Evolutionary conservation across 2,113 vertebrate genomes (phyloP).

Genomic region (Corapipo altera): DNA sequence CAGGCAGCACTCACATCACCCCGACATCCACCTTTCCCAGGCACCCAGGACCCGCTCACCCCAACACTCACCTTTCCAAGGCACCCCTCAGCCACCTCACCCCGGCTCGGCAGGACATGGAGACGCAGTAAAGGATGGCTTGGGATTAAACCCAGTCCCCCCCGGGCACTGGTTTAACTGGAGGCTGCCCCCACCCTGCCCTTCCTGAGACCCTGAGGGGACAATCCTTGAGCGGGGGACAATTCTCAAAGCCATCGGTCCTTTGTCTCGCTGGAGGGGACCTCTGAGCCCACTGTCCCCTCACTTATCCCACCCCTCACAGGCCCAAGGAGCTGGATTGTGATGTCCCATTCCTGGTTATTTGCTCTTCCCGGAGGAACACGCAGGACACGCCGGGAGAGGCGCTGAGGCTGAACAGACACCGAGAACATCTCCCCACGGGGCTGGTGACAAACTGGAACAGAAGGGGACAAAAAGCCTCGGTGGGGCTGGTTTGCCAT

Average conservation of each 20-base stretch:
- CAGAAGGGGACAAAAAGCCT: background rate
- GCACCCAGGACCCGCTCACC: background rate
- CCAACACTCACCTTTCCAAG: no score
- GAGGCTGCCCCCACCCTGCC: background rate
- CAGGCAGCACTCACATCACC: no score
- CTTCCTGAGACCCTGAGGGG: no score
- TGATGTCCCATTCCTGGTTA: background rate
- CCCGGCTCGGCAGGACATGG: background rate
- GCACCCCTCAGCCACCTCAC: background rate
- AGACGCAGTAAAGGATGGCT: rapidly evolving
- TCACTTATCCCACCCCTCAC: background rate
- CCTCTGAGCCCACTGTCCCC: background rate
- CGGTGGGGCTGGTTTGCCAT: background rate
- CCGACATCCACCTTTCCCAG: background rate
- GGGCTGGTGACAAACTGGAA: background rate
- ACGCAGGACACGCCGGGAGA: background rate
- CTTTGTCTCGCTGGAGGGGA: background rate
- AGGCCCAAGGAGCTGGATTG: background rate
- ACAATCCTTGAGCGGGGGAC: background rate
- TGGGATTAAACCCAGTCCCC: background rate
- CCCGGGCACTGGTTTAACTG: background rate
- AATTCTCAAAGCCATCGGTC: background rate
- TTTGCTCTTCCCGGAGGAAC: background rate
- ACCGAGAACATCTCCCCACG: rapidly evolving
- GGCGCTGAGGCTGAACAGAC: background rate